Base-by-base conservation (phyloP, 2,888 invertebrate genomes). In the Pandemis cinnamomeana region DNA sequence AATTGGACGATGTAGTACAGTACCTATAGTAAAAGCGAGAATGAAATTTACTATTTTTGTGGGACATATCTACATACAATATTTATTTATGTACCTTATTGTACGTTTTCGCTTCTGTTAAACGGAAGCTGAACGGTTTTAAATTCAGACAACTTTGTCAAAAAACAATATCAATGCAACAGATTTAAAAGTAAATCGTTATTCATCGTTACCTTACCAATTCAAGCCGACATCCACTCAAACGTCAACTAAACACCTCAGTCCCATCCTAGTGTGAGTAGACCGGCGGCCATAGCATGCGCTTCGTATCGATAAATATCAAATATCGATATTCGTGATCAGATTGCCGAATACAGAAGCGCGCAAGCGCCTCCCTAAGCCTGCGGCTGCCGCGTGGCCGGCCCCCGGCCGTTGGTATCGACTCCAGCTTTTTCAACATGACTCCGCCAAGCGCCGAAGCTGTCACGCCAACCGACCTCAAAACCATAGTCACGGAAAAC, bases 261-360 rank as follows among this genome's bases (percentile, higher is more conserved):
- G 71, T 41, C 55, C 67, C 72, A 75, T 72, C 71, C 67, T 72
- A 77, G 74, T 75, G 78, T 70, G 75, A 78, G 51, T 60, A 71
- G 63, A 55, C 58, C 71, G 60, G 72, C 66, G 69, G 13, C 64
- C 55, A 74, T 68, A 74, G 62, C 74, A 78, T 74, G 74, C 74
- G 74, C 74, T 74, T 74, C 70, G 69, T 60, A 71, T 53, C 67
- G 64, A 70, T 44, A 60, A 20, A 42, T 55, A 77, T 71, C 70
- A 78, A 79, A 77, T 78, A 79, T 78, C 78, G 77, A 64, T 71
- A 64, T 75, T 86, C 84, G 82, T 83, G 78, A 86, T 89, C 90
- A 94, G 94, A 94, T 94, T 94, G 94, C 89, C 93, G 94, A 82
- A 84, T 94, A 80, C 89, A 87, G 86, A 94, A 94, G 89, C 87